These are phyloP conservation scores for Dolichopus griseipennis DNA, from an alignment of 2,888 invertebrate genomes.

Conservation along the genomic window DNA sequence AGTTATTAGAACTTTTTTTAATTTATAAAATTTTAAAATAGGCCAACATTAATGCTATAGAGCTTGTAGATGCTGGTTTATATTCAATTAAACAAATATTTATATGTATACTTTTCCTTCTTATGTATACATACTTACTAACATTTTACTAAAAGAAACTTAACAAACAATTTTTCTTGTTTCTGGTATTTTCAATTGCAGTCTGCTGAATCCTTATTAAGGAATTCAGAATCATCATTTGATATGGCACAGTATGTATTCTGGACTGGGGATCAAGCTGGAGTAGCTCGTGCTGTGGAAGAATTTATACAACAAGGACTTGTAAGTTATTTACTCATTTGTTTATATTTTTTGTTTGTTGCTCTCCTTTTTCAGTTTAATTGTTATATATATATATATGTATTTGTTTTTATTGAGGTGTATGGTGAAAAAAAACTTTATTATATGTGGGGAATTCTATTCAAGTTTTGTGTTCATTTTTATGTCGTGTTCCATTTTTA, in stretches of 20 bases:
- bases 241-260: slow-evolving; percentile 78
- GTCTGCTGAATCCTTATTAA: slow-evolving; percentile 43
- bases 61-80: neutral
- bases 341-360: neutral
- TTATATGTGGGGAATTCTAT: no score
- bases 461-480: no score
- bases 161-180: neutral
- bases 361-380: neutral
- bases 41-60: no score
- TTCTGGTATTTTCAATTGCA: slow-evolving; percentile 30
- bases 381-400: neutral
- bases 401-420: no score
- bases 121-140: neutral
- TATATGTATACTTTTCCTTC: neutral
- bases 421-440: no score
- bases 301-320: slow-evolving; percentile 67
- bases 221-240: slow-evolving; percentile 56
- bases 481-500: no score
- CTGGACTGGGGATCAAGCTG: slow-evolving; percentile 73
- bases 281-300: slow-evolving; percentile 66
- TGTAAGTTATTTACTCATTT: slow-evolving; percentile 45
- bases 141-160: neutral
- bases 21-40: no score
- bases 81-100: neutral
- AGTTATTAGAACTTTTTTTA: no score